Evolutionary conservation across 1,140 invertebrate genomes (phyloP), one percentile per base, ranked within the genome.

Genomic region (Drosophila kurseongensis): DNA sequence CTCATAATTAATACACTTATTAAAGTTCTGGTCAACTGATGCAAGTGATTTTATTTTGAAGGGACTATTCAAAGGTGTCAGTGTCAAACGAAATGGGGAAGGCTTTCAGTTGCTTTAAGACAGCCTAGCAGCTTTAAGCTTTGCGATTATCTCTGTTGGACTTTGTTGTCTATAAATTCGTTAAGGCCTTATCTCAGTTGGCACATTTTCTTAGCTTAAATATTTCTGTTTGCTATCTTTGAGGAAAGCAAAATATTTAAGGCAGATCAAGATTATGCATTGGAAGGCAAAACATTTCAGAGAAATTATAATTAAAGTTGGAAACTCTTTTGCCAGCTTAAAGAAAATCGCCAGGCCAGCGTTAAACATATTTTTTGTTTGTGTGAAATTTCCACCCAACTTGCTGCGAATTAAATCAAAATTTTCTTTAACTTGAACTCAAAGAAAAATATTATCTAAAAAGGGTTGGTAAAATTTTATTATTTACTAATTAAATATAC

Each of bases 1-100:
- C 50, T 69, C 18, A 18, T 48, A 69, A 48, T 71, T 48, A 71
- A 71, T 71, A 42, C 58, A 71, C 67, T 71, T 58, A 71, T 71
- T 71, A 71, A 41, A 41, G 27, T 58, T 58, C 36, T 12, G 13
- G 41, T 29, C 27, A 0, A n/a, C 14, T 5, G 23, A 32, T 35
- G 14, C 4, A 18, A 10, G 10, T 18, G 57, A 18, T 12, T 27
- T 27, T 5, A 8, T 10, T 16, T 41, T 16, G 10, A 42, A 13
- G 36, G 32, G 13, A 14, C n/a, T 18, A 5, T 27, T 41, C 41
- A 40, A 23, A 14, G 27, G 50, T 48, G 14, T 65, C 41, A 57
- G 40, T 57, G 42, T 27, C 48, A 29, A 18, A 40, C 8, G 6
- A 23, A 23, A 38, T 57, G 23, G 4, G 16, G 14, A 41, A 9